These are phyloP conservation scores for Ptychochromis oligacanthus DNA, from an alignment of 2,113 vertebrate genomes.

Conservation along the genomic window DNA sequence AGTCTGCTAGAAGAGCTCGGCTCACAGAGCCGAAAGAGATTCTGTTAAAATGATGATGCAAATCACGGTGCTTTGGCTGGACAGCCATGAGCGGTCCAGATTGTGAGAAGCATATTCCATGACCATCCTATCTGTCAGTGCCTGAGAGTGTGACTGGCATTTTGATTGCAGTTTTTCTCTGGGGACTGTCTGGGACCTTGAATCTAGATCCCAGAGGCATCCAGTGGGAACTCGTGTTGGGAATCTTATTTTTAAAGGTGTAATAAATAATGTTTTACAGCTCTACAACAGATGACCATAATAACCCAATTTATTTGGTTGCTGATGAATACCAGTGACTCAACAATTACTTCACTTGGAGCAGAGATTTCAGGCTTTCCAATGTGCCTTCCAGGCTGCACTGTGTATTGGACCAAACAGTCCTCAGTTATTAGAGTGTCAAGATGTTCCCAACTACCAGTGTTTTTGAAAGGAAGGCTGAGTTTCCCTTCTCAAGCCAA, in stretches of 20 bases:
- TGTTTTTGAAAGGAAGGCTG: background rate
- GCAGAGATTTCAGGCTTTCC: background rate
- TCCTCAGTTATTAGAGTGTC: background rate
- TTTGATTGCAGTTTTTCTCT: constrained; percentile 33
- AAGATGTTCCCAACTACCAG: background rate
- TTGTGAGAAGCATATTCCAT: constrained; percentile 16
- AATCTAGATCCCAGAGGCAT: constrained; percentile 22
- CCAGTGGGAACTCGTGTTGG: background rate
- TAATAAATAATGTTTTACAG: background rate
- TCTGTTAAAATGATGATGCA: constrained; percentile 8
- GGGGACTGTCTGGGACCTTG: constrained; percentile 17
- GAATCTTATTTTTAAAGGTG: background rate
- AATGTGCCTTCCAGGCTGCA: background rate
- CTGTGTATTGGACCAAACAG: background rate
- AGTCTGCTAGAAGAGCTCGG: background rate
- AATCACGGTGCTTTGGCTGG: background rate
- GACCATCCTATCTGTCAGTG: constrained; percentile 32
- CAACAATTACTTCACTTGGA: background rate
- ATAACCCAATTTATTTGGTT: accelerated
- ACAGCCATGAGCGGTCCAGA: constrained; percentile 1
- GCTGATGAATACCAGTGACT: background rate
- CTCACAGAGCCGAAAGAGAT: background rate
- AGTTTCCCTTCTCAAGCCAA: background rate
- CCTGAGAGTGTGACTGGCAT: constrained; percentile 36
- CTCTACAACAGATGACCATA: background rate